Conservation (phyloP, 1,140 invertebrate genomes). For the Chlorops oryzae region DNA sequence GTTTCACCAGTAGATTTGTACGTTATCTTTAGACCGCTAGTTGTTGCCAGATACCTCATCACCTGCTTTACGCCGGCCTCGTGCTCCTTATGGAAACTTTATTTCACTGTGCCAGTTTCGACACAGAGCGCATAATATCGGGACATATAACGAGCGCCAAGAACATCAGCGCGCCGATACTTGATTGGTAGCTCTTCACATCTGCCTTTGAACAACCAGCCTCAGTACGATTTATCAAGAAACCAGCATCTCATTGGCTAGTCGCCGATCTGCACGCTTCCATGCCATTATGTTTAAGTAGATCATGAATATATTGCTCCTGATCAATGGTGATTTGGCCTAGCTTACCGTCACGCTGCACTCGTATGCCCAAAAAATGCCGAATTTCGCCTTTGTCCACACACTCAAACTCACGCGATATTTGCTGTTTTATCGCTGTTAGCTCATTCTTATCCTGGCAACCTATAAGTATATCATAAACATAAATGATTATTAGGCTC, state of each 20-base stretch:
- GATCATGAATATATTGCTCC: background rate
- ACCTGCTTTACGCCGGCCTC: too few relatives aligned
- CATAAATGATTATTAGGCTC: background rate
- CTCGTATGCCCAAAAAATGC: constrained; percentile 32
- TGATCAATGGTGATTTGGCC: background rate
- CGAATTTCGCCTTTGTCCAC: constrained; percentile 19
- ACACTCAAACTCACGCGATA: constrained; percentile 21
- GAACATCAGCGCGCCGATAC: constrained; percentile 1
- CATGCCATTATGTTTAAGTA: background rate
- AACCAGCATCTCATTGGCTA: background rate
- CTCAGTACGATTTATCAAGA: background rate
- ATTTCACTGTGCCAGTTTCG: too few relatives aligned
- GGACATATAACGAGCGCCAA: constrained; percentile 19
- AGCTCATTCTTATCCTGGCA: background rate
- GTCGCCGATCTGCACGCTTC: background rate
- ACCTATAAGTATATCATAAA: background rate
- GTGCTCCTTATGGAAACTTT: too few relatives aligned
- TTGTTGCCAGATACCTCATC: constrained; percentile 2
- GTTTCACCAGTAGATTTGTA: background rate
- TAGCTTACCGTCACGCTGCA: constrained; percentile 11
- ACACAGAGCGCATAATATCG: constrained; percentile 30
- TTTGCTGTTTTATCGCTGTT: background rate
- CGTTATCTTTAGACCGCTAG: background rate
- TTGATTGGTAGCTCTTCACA: background rate
- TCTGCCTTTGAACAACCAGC: background rate